Base-by-base conservation (phyloP, 2,888 invertebrate genomes). In the Leptura quadrifasciata region DNA sequence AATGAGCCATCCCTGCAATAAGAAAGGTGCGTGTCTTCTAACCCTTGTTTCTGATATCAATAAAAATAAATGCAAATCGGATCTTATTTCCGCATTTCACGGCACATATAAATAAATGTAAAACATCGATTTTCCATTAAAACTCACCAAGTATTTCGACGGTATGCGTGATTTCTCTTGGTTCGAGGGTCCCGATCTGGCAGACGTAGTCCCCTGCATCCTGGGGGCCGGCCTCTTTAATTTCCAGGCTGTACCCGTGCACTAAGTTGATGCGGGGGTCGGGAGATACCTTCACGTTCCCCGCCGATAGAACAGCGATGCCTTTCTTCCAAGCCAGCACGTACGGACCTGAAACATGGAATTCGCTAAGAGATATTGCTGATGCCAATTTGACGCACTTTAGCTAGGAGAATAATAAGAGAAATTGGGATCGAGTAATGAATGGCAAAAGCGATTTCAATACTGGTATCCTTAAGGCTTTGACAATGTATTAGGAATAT, bases 171-270 rank as follows among this genome's bases (percentile, higher is more conserved):
- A 93, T 92, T 89, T 93, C 93, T 78, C 91, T 90, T 35, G 93
- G 93, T 80, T 92, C 91, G 84, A 93, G 89, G 52, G 92, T 93
- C 79, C 92, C 93, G 84, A 94, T 92, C 89, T 93, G 93, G 87
- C 93, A 94, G 76, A 93, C 91, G 86, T 93, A 93, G 89, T 93
- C 93, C 24, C 93, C 93, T 47, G 92, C 93, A 88, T 94, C 93
- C 87, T 92, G 91, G 60, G 93, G 91, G 80, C 91, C 91, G 35
- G 92, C 92, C 83, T 93, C 92, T 81, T 91, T 91, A 85, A 94
- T 93, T 88, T 93, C 92, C 82, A 94, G 88, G 86, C 92, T 92
- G 88, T 92, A 93, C 60, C 93, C 92, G 85, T 92, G 91, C 78
- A 92, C 91, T 80, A 93, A 89, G 81, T 91, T 90, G 78, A 93